phyloP scores from a whole-genome alignment of 2,113 vertebrate species.

The Perca schrenkii region DNA sequence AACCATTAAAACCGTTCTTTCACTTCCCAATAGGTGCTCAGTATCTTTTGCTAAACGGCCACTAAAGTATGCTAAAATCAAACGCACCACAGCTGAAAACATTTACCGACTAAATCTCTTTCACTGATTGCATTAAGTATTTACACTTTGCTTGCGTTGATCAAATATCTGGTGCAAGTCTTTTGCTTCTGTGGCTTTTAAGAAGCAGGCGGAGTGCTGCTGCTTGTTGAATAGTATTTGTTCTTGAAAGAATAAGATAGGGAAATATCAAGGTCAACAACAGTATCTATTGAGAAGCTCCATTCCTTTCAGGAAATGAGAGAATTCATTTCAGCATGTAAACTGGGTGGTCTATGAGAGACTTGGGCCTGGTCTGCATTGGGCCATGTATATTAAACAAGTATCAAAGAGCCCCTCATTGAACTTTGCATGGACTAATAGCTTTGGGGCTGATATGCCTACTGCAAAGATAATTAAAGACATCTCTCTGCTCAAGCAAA shows the following conservation, averaged over 20 bases:
- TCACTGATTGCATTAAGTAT: constrained; percentile 8
- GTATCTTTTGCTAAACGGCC: background rate
- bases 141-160: constrained; percentile 24
- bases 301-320: constrained; percentile 48
- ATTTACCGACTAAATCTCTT: constrained; percentile 15
- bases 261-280: constrained; percentile 52
- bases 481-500: constrained; percentile 70
- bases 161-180: constrained; percentile 21
- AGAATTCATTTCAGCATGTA: constrained; percentile 53
- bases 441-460: constrained; percentile 64
- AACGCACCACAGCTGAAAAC: constrained; percentile 1
- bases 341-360: constrained; percentile 72
- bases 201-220: constrained; percentile 1
- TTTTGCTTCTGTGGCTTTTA: constrained; percentile 20
- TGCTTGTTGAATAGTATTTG: constrained; percentile 44
- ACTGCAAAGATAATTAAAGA: constrained; percentile 78
- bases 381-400: constrained; percentile 75
- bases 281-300: constrained; percentile 26
- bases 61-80: background rate
- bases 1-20: constrained; percentile 10
- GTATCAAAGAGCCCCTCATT: constrained; percentile 71
- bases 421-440: constrained; percentile 75
- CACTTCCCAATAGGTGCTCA: background rate
- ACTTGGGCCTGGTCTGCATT: constrained; percentile 40
- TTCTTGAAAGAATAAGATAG: constrained; percentile 47